Evolutionary conservation across 2,888 invertebrate genomes (phyloP).

Genomic region (Scaptomyza polygonia): DNA sequence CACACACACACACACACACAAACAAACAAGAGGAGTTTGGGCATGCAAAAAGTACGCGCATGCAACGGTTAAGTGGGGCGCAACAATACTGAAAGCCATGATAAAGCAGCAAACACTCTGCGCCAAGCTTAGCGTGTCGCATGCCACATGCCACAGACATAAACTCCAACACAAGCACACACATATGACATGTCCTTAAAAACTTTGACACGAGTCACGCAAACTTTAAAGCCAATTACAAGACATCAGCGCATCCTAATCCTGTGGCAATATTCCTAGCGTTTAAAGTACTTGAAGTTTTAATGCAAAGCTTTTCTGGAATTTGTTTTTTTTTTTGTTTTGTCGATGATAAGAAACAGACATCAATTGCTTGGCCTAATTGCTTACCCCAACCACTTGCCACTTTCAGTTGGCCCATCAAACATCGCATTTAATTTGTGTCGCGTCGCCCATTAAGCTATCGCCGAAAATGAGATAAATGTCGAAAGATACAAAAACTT

Average conservation of each 20-base stretch:
- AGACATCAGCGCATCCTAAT: conserved; percentile 44
- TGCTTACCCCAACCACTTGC: conserved; percentile 32
- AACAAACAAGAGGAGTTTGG: conserved; percentile 35
- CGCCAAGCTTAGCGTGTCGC: conserved; percentile 53
- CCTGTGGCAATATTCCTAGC: conserved; percentile 35
- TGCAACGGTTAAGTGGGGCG: conserved; percentile 24
- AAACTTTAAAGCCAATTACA: conserved; percentile 69
- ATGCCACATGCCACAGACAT: conserved; percentile 33
- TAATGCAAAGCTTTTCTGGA: conserved; percentile 20
- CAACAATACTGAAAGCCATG: conserved; percentile 39
- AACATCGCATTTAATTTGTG: conserved; percentile 61
- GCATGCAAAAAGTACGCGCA: conserved; percentile 58
- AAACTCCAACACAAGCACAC: conserved; percentile 21
- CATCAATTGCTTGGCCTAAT: conserved; percentile 65
- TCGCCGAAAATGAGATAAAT: conserved; percentile 55
- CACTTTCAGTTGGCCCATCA: conserved; percentile 37
- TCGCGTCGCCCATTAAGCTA: conserved; percentile 66
- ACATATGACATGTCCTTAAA: conserved; percentile 52
- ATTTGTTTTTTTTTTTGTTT: too few relatives aligned
- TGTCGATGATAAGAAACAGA: conserved; percentile 28
- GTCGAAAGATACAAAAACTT: conserved; percentile 31
- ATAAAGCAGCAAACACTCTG: conserved; percentile 55
- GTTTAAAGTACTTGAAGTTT: conserved; percentile 18
- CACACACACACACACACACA: conserved; percentile 15
- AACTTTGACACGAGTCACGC: conserved; percentile 43